A percentile compares a stretch with the other conserved stretches of the same genome.
phyloP scores from a whole-genome alignment of 30 jellyfish, hydroid and myxozoan genomes.

The Rhopilema esculentum region DNA sequence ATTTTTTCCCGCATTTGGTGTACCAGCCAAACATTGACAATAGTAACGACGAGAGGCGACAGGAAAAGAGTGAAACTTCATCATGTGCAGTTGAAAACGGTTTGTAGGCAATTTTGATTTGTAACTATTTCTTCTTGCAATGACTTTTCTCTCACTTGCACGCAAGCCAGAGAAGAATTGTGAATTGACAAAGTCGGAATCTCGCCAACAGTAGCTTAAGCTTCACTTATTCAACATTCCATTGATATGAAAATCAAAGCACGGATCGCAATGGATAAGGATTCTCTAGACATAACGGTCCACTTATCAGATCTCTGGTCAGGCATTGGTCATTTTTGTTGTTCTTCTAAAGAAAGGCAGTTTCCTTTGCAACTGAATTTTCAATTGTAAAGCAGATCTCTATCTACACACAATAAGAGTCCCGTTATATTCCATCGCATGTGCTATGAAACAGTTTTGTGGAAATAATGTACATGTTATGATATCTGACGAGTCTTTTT shows the following conservation, averaged over 20 bases:
- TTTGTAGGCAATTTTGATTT: not conserved
- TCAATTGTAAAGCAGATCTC: slow-evolving; percentile 6
- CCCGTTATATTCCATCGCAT: slow-evolving; percentile 25
- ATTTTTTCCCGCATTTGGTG: slow-evolving; percentile 77
- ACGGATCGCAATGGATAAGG: slow-evolving; percentile 17
- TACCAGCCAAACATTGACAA: slow-evolving; percentile 59
- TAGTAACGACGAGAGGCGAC: slow-evolving; percentile 1
- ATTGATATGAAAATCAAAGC: not conserved
- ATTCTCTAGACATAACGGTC: slow-evolving; percentile 76
- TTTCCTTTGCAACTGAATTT: slow-evolving; percentile 5
- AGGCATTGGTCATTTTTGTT: slow-evolving; percentile 24
- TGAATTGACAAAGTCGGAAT: slow-evolving; percentile 33
- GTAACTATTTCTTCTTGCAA: not conserved
- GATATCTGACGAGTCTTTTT: slow-evolving; percentile 2
- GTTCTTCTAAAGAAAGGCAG: slow-evolving; percentile 32
- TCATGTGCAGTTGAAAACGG: slow-evolving; percentile 58
- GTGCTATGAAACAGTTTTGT: not conserved
- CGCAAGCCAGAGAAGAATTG: not conserved
- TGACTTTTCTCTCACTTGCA: not conserved
- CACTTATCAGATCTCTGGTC: slow-evolving; percentile 63
- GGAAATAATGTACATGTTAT: slow-evolving; percentile 1
- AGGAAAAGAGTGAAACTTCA: slow-evolving; percentile 12
- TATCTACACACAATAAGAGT: slow-evolving; percentile 1
- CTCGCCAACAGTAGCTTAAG: slow-evolving; percentile 26
- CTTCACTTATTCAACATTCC: slow-evolving; percentile 10